Conservation (phyloP, 2,888 invertebrate species). For the Lapara coniferarum region DNA sequence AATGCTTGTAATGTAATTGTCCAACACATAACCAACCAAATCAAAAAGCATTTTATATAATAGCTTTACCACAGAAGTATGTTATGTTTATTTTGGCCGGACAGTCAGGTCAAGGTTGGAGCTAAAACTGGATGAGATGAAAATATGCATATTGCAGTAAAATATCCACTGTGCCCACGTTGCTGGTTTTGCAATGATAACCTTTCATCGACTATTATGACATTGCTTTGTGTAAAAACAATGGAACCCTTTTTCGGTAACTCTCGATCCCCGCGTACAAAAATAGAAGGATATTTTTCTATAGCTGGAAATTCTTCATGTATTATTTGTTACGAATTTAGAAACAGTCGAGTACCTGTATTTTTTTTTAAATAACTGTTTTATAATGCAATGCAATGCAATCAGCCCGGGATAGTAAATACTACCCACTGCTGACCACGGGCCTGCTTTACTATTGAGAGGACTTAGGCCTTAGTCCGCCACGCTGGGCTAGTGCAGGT, state of each 20-base stretch:
- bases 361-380: no score
- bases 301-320: no score
- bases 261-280: no score
- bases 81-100: conserved; percentile 13
- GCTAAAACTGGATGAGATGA: conserved; percentile 33
- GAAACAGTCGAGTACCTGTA: no score
- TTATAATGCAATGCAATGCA: no score
- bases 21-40: background rate
- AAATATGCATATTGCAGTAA: conserved; percentile 40
- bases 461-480: no score
- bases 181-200: conserved; percentile 21
- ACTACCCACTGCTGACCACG: no score
- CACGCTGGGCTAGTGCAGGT: no score
- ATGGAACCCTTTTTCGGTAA: background rate
- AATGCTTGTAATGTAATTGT: conserved; percentile 10
- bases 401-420: no score
- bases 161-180: conserved; percentile 31
- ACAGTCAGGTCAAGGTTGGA: conserved; percentile 42
- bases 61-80: background rate
- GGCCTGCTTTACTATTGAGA: no score
- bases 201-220: background rate
- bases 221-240: background rate
- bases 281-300: no score
- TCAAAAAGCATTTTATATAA: background rate
- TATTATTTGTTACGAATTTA: no score